Evolutionary conservation across 2,797 vertebrate species (phyloP).

Genomic region (Catostomus latipinnis): DNA sequence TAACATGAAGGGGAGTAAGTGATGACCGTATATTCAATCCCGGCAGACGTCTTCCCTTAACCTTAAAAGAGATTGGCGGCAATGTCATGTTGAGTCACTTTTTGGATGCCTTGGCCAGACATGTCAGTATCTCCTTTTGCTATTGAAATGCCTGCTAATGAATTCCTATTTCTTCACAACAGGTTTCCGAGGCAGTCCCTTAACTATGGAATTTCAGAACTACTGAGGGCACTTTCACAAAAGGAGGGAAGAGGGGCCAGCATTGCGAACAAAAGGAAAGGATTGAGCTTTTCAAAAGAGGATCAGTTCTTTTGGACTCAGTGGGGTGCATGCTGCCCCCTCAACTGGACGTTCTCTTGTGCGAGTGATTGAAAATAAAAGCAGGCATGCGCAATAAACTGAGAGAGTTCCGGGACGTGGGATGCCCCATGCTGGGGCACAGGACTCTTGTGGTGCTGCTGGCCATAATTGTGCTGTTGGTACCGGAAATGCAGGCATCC

Average conservation of each 20-base stretch:
- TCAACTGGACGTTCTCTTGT: conserved; percentile 66
- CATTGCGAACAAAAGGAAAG: conserved; percentile 57
- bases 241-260: conserved; percentile 53
- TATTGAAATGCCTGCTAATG: conserved; percentile 55
- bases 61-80: conserved; percentile 4
- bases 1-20: too few species aligned
- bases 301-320: conserved; percentile 56
- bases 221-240: conserved; percentile 66
- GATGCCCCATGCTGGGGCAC: conserved; percentile 64
- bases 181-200: conserved; percentile 66
- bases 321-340: conserved; percentile 73
- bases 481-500: conserved; percentile 70
- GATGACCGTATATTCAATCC: too few species aligned
- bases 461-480: conserved; percentile 69
- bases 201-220: conserved; percentile 67
- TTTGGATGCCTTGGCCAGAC: conserved; percentile 34
- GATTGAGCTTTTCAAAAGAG: conserved; percentile 53
- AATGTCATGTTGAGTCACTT: neutral
- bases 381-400: conserved; percentile 67
- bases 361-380: conserved; percentile 62
- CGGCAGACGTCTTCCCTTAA: conserved; percentile 4
- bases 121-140: conserved; percentile 32
- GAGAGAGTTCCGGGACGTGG: conserved; percentile 47
- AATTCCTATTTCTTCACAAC: conserved; percentile 59
- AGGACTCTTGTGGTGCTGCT: conserved; percentile 83